Conservation (phyloP, 2,797 vertebrate genomes). For the Leuciscus waleckii region DNA sequence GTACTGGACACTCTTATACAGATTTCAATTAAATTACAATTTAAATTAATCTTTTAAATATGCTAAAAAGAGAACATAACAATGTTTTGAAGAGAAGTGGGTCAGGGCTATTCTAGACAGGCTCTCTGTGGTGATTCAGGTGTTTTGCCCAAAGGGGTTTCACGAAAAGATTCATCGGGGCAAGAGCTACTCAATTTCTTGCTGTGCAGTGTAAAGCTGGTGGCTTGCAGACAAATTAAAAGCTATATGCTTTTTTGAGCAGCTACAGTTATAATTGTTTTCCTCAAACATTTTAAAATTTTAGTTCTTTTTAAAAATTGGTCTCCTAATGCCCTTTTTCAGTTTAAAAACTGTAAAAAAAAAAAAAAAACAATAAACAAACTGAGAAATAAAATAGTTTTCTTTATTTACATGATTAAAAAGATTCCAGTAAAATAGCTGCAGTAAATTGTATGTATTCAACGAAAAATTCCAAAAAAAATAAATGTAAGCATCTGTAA, state of each 20-base stretch:
- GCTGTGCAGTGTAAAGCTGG: neutral
- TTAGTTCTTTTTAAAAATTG: neutral
- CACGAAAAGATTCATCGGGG: neutral
- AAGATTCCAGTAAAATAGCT: neutral
- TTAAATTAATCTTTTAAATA: neutral
- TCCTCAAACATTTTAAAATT: neutral
- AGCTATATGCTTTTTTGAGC: neutral
- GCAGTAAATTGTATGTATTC: neutral
- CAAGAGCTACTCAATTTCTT: neutral
- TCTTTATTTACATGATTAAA: neutral
- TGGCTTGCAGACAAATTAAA: slow-evolving; percentile 15
- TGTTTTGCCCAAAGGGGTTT: slow-evolving; percentile 34
- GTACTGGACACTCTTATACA: neutral
- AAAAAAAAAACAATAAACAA: neutral
- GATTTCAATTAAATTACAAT: neutral
- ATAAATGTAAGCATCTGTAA: neutral
- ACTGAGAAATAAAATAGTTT: neutral
- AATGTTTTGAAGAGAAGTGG: slow-evolving; percentile 20
- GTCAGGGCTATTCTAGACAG: slow-evolving; percentile 6
- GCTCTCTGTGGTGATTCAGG: slow-evolving; percentile 16
- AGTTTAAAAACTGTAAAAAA: neutral
- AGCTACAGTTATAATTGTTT: neutral
- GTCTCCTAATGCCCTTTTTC: neutral
- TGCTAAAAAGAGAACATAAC: slow-evolving; percentile 9
- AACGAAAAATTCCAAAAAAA: no score